Conservation (phyloP, 1,140 invertebrate genomes). For the Lordiphosa mommai region DNA sequence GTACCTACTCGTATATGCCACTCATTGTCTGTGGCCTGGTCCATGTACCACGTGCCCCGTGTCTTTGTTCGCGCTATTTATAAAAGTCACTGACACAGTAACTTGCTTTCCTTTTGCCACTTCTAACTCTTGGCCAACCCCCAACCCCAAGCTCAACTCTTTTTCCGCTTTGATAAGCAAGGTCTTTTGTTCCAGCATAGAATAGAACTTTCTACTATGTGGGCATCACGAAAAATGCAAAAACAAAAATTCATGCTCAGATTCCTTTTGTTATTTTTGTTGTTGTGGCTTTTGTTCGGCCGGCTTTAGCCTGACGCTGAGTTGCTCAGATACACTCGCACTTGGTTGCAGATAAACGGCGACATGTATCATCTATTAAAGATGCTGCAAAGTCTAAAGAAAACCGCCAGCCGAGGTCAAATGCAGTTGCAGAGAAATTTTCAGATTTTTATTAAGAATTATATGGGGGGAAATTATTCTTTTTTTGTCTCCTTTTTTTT, state of each 20-base stretch:
- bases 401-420: no score
- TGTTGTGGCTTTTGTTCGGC: slow-evolving; percentile 55
- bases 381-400: slow-evolving; percentile 15
- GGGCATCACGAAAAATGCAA: slow-evolving; percentile 15
- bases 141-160: slow-evolving; percentile 44
- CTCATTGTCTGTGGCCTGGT: slow-evolving; percentile 40
- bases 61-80: slow-evolving; percentile 73
- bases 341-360: slow-evolving; percentile 49
- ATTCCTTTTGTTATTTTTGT: slow-evolving; percentile 61
- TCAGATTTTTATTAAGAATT: no score
- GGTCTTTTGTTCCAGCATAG: slow-evolving; percentile 63
- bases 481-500: no score
- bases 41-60: slow-evolving; percentile 32
- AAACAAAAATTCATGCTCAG: slow-evolving; percentile 47
- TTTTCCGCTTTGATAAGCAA: slow-evolving; percentile 76
- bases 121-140: slow-evolving; percentile 48
- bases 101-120: slow-evolving; percentile 64
- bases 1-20: neutral
- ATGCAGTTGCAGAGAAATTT: no score
- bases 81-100: slow-evolving; percentile 75
- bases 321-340: slow-evolving; percentile 53
- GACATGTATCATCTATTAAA: slow-evolving; percentile 57
- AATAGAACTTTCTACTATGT: slow-evolving; percentile 54
- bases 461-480: no score
- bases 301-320: slow-evolving; percentile 28